These are phyloP conservation scores for Ophraella communa DNA, from an alignment of 2,888 invertebrate genomes.

Conservation along the genomic window DNA sequence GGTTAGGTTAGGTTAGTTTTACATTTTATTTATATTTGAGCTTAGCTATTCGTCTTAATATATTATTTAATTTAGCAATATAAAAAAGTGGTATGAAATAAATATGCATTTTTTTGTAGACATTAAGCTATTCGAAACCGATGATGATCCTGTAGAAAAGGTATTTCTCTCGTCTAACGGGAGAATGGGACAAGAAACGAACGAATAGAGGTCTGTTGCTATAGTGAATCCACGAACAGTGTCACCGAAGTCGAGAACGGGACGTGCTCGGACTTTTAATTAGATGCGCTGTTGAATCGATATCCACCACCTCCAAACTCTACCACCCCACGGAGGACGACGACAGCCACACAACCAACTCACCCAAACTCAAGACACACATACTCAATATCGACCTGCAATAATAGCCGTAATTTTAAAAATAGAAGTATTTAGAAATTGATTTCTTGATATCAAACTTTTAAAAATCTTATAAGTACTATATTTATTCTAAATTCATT, in stretches of 20 bases:
- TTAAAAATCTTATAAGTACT: too few species aligned
- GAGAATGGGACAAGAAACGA: background rate
- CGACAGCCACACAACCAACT: constrained; percentile 33
- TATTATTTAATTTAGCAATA: background rate
- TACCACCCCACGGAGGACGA: constrained; percentile 24
- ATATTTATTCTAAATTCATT: too few species aligned
- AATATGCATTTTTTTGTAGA: background rate
- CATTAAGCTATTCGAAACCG: background rate
- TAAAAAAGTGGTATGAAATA: background rate
- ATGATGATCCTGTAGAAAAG: background rate
- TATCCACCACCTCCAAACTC: constrained; percentile 42
- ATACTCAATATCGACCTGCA: constrained; percentile 41
- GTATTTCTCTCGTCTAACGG: background rate
- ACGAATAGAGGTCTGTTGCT: constrained; percentile 44
- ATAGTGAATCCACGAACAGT: constrained; percentile 58
- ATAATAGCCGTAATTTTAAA: too few species aligned
- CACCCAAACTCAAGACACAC: constrained; percentile 48
- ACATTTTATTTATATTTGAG: too few species aligned
- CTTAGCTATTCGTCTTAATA: too few species aligned
- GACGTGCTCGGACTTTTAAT: constrained; percentile 61
- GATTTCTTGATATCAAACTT: too few species aligned
- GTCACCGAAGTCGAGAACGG: constrained; percentile 60
- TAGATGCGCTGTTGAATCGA: constrained; percentile 60
- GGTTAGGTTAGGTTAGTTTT: too few species aligned
- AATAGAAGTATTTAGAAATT: too few species aligned